phyloP scores from a whole-genome alignment of 2,888 invertebrate species.

The Drosophila buzzatii region DNA sequence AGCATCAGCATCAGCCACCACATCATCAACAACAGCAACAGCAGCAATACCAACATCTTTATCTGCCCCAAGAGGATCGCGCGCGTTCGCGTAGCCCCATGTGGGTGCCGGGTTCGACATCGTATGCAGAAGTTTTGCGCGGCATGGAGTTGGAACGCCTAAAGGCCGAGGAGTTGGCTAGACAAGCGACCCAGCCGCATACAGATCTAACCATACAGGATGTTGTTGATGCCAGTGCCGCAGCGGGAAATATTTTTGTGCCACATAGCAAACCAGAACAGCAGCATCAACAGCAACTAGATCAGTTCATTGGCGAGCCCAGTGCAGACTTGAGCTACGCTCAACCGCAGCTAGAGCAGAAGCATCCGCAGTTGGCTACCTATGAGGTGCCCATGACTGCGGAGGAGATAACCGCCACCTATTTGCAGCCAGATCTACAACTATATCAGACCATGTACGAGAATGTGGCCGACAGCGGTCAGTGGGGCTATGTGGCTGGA shows the following conservation, averaged over 20 bases:
- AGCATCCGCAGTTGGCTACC: constrained; percentile 18
- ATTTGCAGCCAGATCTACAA: constrained; percentile 81
- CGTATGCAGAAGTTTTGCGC: constrained; percentile 92
- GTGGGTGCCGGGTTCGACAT: constrained; percentile 90
- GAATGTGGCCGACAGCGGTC: constrained; percentile 79
- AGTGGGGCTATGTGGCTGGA: constrained; percentile 69
- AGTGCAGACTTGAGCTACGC: constrained; percentile 35
- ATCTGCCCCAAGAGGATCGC: constrained; percentile 76
- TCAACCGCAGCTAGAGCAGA: constrained; percentile 22
- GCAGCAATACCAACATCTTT: constrained; percentile 57
- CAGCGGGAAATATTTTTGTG: constrained; percentile 46
- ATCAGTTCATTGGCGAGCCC: constrained; percentile 40
- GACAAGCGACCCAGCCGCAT: constrained; percentile 51
- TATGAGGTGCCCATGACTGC: constrained; percentile 80
- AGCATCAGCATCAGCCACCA: constrained; percentile 20
- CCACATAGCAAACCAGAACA: constrained; percentile 33
- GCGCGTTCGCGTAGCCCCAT: constrained; percentile 90
- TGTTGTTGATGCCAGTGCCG: constrained; percentile 67
- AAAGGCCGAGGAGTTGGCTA: constrained; percentile 60
- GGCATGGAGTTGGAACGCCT: constrained; percentile 86
- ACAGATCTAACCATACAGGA: constrained; percentile 69
- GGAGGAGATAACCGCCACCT: constrained; percentile 82
- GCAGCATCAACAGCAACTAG: constrained; percentile 27
- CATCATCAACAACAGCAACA: constrained; percentile 18
- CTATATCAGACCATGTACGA: constrained; percentile 82